phyloP scores from a whole-genome alignment of 2,797 vertebrate genomes.

The Lithobates pipiens region DNA sequence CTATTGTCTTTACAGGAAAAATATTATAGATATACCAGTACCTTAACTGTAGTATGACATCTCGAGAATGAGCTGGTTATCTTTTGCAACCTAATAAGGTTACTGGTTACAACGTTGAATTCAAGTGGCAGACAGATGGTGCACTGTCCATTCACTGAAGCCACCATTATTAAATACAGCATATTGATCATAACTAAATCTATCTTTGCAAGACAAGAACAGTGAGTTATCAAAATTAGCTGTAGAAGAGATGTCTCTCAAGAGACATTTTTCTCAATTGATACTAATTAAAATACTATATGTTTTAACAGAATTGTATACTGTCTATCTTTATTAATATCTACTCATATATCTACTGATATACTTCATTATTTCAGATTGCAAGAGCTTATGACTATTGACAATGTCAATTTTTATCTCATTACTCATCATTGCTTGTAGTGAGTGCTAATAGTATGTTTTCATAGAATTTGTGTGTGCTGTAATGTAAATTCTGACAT shows the following conservation, averaged over 20 bases:
- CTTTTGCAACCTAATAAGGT: neutral
- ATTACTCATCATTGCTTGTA: constrained; percentile 85
- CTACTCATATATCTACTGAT: constrained; percentile 50
- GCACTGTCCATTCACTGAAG: neutral
- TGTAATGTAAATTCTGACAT: constrained; percentile 80
- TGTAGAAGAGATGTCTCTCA: constrained; percentile 19
- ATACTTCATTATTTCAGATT: constrained; percentile 83
- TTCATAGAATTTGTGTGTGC: constrained; percentile 74
- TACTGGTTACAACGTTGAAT: too few relatives aligned
- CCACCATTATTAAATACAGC: neutral
- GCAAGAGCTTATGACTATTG: constrained; percentile 86
- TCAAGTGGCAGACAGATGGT: too few relatives aligned
- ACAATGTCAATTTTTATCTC: constrained; percentile 86
- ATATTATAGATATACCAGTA: too few relatives aligned
- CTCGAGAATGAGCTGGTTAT: neutral
- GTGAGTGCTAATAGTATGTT: constrained; percentile 75
- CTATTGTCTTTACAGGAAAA: too few relatives aligned
- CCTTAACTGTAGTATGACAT: neutral
- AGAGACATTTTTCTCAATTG: constrained; percentile 35
- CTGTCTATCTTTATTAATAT: constrained; percentile 62
- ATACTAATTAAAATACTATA: constrained; percentile 62
- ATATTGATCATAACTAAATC: constrained; percentile 7
- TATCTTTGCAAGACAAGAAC: neutral
- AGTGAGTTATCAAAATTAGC: constrained; percentile 4
- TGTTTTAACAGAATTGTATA: constrained; percentile 47